Evolutionary conservation across 30 jellyfish, hydroid and myxozoan species (phyloP).

Genomic region (Turritopsis rubra): DNA sequence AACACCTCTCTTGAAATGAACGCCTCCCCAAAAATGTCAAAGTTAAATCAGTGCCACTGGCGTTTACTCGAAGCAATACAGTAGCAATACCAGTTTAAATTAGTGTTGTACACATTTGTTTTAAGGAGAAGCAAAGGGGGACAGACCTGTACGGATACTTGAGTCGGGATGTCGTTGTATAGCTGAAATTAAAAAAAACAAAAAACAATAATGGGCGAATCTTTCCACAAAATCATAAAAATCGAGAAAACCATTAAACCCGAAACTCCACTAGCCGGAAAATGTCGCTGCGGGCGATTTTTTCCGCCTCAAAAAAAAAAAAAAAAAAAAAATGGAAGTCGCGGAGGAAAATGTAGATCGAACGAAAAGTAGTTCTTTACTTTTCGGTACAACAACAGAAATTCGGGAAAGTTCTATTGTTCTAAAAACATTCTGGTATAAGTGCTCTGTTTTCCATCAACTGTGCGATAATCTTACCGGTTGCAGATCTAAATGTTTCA

Average conservation of each 20-base stretch:
- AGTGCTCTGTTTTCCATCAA: not conserved
- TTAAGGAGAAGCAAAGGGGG: not conserved
- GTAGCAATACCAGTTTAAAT: too few species aligned
- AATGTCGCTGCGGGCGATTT: too few species aligned
- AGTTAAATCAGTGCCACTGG: too few species aligned
- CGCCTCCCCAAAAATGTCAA: too few species aligned
- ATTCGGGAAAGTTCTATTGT: not conserved
- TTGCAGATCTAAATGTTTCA: constrained; percentile 19
- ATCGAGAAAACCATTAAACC: not conserved
- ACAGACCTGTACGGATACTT: not conserved
- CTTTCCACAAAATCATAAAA: not conserved
- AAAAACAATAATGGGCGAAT: not conserved
- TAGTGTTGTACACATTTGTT: not conserved
- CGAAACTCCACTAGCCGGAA: too few species aligned
- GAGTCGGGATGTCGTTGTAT: not conserved
- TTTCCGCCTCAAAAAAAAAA: too few species aligned
- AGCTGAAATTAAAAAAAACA: not conserved
- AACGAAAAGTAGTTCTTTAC: too few species aligned
- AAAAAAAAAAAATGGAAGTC: too few species aligned
- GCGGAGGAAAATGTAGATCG: too few species aligned
- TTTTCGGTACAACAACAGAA: not conserved
- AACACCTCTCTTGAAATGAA: too few species aligned
- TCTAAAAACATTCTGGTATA: not conserved
- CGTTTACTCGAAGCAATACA: too few species aligned
- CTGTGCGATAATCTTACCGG: constrained; percentile 10